Evolutionary conservation across 2,888 invertebrate species (phyloP).

Genomic region (Drosophila histrio): DNA sequence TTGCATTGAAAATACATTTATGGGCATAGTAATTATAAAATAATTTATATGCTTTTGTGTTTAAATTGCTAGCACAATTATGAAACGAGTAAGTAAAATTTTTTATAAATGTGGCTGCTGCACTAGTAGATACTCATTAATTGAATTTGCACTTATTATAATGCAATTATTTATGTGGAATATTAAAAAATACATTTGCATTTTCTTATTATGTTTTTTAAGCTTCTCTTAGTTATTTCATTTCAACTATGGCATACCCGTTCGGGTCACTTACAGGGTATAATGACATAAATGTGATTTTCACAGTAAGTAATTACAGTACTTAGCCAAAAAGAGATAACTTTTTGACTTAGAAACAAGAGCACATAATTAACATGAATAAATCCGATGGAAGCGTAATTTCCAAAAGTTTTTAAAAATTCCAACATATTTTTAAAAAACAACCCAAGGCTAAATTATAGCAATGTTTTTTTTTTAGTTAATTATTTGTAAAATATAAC

Average conservation of each 20-base stretch:
- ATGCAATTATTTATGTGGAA: too few species aligned
- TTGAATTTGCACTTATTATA: too few species aligned
- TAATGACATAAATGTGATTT: background rate
- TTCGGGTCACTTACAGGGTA: background rate
- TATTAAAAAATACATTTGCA: too few species aligned
- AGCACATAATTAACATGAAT: background rate
- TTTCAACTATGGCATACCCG: background rate
- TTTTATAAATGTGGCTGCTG: background rate
- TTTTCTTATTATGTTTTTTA: too few species aligned
- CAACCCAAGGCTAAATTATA: background rate
- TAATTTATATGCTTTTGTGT: slow-evolving; percentile 21
- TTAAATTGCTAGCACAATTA: background rate
- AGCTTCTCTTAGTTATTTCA: background rate
- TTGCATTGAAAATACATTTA: slow-evolving; percentile 52
- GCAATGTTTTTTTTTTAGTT: background rate
- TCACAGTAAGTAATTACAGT: background rate
- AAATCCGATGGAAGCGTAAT: background rate
- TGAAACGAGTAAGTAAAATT: background rate
- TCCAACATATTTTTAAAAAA: background rate
- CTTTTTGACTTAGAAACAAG: background rate
- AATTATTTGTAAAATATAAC: background rate
- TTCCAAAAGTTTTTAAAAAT: background rate
- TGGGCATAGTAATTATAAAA: slow-evolving; percentile 46
- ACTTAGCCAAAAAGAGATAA: slow-evolving; percentile 1
- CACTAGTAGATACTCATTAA: background rate